Percentiles rank a stretch among this genome's conserved stretches.
These are phyloP conservation scores for Yponomeuta plumbellus DNA, from an alignment of 2,888 invertebrate species.

Conservation along the genomic window DNA sequence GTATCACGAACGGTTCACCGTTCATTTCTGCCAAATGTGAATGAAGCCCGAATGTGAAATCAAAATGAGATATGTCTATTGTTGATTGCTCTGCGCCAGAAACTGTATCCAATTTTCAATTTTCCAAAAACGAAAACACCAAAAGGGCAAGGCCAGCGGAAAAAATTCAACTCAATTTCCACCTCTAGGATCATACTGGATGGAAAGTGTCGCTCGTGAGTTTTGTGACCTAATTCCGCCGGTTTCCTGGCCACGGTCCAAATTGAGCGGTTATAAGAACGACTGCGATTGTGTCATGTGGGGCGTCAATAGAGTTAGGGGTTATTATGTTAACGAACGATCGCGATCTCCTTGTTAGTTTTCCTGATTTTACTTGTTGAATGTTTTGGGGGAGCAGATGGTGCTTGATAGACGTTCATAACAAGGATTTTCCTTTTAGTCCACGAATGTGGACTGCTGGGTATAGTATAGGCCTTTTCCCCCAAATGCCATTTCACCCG, in stretches of 20 bases:
- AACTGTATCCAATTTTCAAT: conserved; percentile 7
- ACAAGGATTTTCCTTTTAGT: too few species aligned
- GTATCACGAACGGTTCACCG: too few species aligned
- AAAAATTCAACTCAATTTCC: conserved; percentile 8
- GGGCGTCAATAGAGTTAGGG: neutral
- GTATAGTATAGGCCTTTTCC: too few species aligned
- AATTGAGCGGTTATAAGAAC: conserved; percentile 37
- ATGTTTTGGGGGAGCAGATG: too few species aligned
- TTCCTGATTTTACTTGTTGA: too few species aligned
- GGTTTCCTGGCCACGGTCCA: conserved; percentile 52
- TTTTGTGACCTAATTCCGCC: conserved; percentile 48
- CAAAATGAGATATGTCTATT: too few species aligned
- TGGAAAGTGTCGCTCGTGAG: conserved; percentile 45
- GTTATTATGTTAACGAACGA: neutral
- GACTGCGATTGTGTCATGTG: conserved; percentile 9
- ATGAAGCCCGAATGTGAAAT: too few species aligned
- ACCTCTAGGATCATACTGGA: conserved; percentile 8
- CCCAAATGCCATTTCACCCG: too few species aligned
- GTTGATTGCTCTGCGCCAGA: neutral
- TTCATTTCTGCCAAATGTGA: too few species aligned
- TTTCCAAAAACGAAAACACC: neutral
- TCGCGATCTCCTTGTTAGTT: too few species aligned
- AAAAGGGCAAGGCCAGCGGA: neutral
- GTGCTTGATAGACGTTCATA: too few species aligned
- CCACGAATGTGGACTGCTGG: too few species aligned